Percentiles rank a stretch among this genome's conserved stretches.
phyloP scores from a whole-genome alignment of 2,797 vertebrate genomes.

The Xyrichtys novacula region DNA sequence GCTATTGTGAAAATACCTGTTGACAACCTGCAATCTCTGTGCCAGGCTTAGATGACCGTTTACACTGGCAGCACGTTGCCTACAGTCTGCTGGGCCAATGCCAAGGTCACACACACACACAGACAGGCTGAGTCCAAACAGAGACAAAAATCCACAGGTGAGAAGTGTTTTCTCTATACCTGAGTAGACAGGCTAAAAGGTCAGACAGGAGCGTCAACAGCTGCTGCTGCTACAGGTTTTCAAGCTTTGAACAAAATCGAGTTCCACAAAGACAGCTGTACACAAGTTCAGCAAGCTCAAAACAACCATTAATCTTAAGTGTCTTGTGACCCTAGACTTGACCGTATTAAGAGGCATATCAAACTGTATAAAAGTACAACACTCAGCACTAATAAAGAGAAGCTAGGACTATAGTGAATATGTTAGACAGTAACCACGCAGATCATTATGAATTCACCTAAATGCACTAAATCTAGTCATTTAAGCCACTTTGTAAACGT shows the following conservation, averaged over 20 bases:
- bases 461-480: not conserved
- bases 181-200: conserved; percentile 29
- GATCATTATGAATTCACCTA: not conserved
- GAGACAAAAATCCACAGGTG: conserved; percentile 10
- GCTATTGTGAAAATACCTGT: conserved; percentile 68
- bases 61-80: conserved; percentile 20
- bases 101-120: conserved; percentile 56
- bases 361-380: too few relatives aligned
- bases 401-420: not conserved
- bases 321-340: not conserved
- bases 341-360: too few relatives aligned
- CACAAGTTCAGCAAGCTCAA: not conserved
- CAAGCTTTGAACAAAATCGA: conserved; percentile 7
- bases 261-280: not conserved
- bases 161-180: conserved; percentile 37
- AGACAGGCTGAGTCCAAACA: conserved; percentile 29
- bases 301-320: not conserved
- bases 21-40: conserved; percentile 64
- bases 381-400: too few relatives aligned
- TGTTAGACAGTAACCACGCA: not conserved
- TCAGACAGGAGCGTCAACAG: conserved; percentile 15
- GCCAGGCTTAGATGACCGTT: conserved; percentile 38
- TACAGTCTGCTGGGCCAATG: conserved; percentile 49
- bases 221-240: not conserved
- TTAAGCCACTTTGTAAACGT: not conserved